These are phyloP conservation scores for Vireo altiloquus DNA, from an alignment of 2,113 vertebrate species.

Conservation along the genomic window DNA sequence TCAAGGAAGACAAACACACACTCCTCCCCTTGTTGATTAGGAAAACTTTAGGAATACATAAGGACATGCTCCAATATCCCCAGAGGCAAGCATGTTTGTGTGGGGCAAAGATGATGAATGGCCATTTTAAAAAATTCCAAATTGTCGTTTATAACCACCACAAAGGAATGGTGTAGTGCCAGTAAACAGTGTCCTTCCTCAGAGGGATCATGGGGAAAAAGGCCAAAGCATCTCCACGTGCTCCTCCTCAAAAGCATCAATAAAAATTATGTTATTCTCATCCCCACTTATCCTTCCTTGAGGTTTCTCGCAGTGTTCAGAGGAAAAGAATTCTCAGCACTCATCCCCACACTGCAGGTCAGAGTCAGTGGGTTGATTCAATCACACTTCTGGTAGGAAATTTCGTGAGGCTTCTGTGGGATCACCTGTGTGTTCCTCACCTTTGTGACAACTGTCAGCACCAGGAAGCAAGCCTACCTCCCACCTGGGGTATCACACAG, in stretches of 20 bases:
- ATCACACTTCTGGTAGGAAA: neutral
- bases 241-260: neutral
- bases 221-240: neutral
- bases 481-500: neutral
- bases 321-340: neutral
- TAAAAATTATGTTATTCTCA: neutral
- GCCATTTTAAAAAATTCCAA: neutral
- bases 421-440: neutral
- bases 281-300: neutral
- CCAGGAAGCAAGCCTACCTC: neutral
- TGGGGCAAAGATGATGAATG: neutral
- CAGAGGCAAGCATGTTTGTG: neutral
- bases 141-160: neutral
- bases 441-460: neutral
- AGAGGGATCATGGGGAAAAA: neutral
- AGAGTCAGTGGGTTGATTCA: neutral
- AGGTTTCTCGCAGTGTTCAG: neutral
- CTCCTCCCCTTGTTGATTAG: neutral
- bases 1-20: neutral
- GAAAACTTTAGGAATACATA: neutral
- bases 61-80: neutral
- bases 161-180: neutral
- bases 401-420: neutral
- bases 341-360: neutral
- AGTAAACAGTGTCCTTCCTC: neutral